phyloP scores from a whole-genome alignment of 2,888 invertebrate species.

The Phorcus lineatus region DNA sequence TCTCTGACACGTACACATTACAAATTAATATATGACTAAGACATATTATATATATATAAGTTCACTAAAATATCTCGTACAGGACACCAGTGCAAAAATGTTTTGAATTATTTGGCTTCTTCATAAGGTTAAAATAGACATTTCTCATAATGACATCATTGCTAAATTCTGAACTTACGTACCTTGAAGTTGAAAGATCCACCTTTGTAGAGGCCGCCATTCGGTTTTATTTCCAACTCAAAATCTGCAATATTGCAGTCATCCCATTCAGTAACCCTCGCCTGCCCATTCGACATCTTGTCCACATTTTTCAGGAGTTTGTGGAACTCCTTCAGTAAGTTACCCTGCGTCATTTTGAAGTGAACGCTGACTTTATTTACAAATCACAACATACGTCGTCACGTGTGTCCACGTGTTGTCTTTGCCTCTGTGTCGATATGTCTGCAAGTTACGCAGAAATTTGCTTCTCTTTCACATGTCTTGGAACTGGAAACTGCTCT shows the following conservation, averaged over 20 bases:
- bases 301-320: conserved; percentile 46
- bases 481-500: too few species aligned
- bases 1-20: too few species aligned
- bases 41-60: too few species aligned
- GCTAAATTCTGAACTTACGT: conserved; percentile 22
- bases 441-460: not conserved
- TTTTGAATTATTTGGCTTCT: too few species aligned
- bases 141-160: not conserved
- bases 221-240: conserved; percentile 50
- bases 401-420: not conserved
- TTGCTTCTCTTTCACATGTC: not conserved
- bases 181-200: conserved; percentile 61
- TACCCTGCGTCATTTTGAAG: conserved; percentile 26
- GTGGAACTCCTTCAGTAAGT: conserved; percentile 44
- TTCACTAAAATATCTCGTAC: too few species aligned
- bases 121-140: too few species aligned
- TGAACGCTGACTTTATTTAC: too few species aligned
- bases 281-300: conserved; percentile 52
- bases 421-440: not conserved
- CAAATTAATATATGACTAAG: too few species aligned
- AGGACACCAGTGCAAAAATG: too few species aligned
- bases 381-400: not conserved
- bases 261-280: conserved; percentile 46
- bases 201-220: conserved; percentile 57
- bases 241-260: conserved; percentile 35